These are phyloP conservation scores for Nettapus auritus DNA, from an alignment of 2,113 vertebrate genomes.

Conservation along the genomic window DNA sequence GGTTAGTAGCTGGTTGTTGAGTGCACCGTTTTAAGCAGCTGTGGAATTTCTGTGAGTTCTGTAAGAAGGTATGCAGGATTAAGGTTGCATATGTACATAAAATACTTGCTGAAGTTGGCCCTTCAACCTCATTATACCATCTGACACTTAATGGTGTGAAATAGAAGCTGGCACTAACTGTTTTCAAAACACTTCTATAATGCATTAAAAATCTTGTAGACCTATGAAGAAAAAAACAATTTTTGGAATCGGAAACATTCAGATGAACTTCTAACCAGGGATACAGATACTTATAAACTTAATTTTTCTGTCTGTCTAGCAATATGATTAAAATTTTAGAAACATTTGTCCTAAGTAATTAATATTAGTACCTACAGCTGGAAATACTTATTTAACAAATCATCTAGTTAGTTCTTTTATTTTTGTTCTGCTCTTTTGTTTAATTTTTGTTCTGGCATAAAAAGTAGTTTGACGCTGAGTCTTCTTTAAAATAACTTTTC, in stretches of 20 bases:
- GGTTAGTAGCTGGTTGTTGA: constrained; percentile 75
- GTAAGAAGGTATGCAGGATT: not conserved
- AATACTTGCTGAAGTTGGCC: not conserved
- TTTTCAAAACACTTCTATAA: not conserved
- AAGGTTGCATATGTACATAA: not conserved
- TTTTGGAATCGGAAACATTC: not conserved
- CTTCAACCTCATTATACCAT: not conserved
- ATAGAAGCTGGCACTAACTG: not conserved
- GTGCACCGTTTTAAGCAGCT: not conserved
- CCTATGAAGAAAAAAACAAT: not conserved
- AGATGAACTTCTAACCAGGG: not conserved
- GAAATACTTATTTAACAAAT: not conserved
- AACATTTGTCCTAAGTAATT: not conserved
- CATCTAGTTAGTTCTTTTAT: not conserved
- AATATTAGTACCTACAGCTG: not conserved
- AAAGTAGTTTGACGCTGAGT: not conserved
- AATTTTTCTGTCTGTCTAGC: not conserved
- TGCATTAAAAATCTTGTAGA: not conserved
- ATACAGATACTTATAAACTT: not conserved
- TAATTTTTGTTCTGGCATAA: too few relatives aligned
- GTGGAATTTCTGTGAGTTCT: not conserved
- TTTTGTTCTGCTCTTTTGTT: not conserved
- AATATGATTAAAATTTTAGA: not conserved
- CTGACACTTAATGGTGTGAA: not conserved
- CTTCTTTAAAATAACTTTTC: not conserved